Percentiles rank a stretch among this genome's conserved stretches.
Conservation (phyloP, 2,113 vertebrate genomes). For the Tragelaphus strepsiceros region DNA sequence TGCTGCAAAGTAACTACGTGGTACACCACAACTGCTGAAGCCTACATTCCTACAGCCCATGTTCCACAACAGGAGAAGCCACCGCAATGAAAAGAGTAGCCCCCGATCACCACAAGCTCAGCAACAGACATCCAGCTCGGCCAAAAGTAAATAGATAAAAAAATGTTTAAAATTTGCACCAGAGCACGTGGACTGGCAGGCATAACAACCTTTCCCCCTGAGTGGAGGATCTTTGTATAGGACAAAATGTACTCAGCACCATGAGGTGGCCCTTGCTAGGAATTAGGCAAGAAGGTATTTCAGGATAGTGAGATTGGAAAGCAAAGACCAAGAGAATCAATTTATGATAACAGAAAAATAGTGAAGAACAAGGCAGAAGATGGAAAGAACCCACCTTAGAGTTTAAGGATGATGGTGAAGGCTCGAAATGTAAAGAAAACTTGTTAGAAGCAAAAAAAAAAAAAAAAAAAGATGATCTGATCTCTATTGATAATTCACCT, state of each 20-base stretch:
- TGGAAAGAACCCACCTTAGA: background rate
- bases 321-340: background rate
- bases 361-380: background rate
- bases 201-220: background rate
- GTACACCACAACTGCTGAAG: accelerated
- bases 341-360: background rate
- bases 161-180: background rate
- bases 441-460: background rate
- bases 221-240: background rate
- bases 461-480: background rate
- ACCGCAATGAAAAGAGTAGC: background rate
- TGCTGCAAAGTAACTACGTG: background rate
- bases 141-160: background rate
- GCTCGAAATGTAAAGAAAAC: background rate
- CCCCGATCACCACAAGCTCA: background rate
- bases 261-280: background rate
- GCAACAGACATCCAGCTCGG: background rate
- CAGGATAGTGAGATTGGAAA: background rate
- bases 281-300: background rate
- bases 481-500: background rate
- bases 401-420: background rate
- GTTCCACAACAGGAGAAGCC: background rate
- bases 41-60: background rate
- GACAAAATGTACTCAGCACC: background rate
- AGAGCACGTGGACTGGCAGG: background rate